Evolutionary conservation across 2,888 invertebrate species (phyloP), one percentile per base, ranked within the genome.

Genomic region (Melanchra persicariae): DNA sequence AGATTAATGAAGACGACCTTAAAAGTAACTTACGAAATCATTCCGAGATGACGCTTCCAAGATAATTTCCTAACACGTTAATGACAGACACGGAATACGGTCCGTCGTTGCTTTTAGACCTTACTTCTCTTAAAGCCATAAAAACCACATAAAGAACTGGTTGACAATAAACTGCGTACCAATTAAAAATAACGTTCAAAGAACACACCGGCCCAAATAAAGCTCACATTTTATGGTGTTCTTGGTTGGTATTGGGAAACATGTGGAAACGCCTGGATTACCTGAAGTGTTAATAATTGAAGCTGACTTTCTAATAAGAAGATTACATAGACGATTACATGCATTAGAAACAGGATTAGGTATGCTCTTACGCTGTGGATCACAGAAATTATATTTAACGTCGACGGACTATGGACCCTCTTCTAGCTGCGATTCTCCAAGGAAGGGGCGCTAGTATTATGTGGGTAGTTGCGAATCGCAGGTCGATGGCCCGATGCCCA

Each of bases 391-490:
- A 43, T 62, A 51, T 57, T 40, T 19, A n/a, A 51, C 34, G 45
- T n/a, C n/a, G 26, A 45, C 10, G 17, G 43, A 43, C 19, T 45
- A 54, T 37, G 54, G 49, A 68, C 59, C 65, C 47, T 63, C 47
- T 51, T 66, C 59, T 66, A 77, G 45, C 30, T 72, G 52, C 52
- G 2, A 60, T 76, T 52, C 51, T 66, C 55, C 60, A 79, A 81
- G 76, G 74, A 82, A 79, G 71, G 78, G 72, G 60, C 57, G 77
- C 74, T 77, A 68, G 61, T n/a, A 74, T 64, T 76, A 88, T 89
- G 90, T 89, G 88, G 90, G 89, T 87, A 86, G 92, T 90, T 87
- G 91, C 90, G 83, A 93, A 93, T 91, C 79, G 84, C 73, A 87
- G 94, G 90, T 90, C 90, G 75, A 90, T 92, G 83, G 85, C 90